Evolutionary conservation across 2,888 invertebrate species (phyloP).

Genomic region (Chloromyia formosa): DNA sequence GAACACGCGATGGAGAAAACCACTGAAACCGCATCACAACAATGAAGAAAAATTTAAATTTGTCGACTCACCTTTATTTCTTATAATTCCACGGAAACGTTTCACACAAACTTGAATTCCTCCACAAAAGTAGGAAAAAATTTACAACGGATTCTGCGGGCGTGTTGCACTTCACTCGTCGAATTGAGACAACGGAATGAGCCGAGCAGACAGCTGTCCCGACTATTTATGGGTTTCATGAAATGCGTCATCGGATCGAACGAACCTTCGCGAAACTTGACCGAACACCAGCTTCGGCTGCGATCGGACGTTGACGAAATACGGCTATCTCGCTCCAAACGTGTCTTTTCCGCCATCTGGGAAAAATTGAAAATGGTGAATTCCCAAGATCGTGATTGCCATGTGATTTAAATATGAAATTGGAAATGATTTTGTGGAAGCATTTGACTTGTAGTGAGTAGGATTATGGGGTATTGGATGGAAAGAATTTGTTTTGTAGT

Average conservation of each 20-base stretch:
- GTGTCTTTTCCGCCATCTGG: slow-evolving; percentile 3
- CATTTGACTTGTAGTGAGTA: too few species aligned
- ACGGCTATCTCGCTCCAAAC: slow-evolving; percentile 8
- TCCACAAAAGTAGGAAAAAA: slow-evolving; percentile 30
- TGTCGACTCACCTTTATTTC: slow-evolving; percentile 21
- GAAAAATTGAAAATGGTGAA: not conserved
- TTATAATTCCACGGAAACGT: slow-evolving; percentile 1
- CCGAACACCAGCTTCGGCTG: not conserved
- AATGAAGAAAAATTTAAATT: not conserved
- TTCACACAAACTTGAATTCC: not conserved
- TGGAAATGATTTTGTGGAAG: too few species aligned
- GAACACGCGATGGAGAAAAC: not conserved
- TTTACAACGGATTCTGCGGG: not conserved
- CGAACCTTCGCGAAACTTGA: not conserved
- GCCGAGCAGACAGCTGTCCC: not conserved
- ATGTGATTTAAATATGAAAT: too few species aligned
- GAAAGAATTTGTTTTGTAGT: too few species aligned
- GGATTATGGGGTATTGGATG: too few species aligned
- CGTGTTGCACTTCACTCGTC: slow-evolving; percentile 10
- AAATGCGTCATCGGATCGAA: slow-evolving; percentile 7
- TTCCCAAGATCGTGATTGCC: too few species aligned
- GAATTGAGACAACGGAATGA: slow-evolving; percentile 14
- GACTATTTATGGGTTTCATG: slow-evolving; percentile 17
- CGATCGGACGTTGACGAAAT: not conserved
- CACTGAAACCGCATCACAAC: not conserved